Evolutionary conservation across 2,797 vertebrate species (phyloP).

Genomic region (Myioborus melanocephalus): DNA sequence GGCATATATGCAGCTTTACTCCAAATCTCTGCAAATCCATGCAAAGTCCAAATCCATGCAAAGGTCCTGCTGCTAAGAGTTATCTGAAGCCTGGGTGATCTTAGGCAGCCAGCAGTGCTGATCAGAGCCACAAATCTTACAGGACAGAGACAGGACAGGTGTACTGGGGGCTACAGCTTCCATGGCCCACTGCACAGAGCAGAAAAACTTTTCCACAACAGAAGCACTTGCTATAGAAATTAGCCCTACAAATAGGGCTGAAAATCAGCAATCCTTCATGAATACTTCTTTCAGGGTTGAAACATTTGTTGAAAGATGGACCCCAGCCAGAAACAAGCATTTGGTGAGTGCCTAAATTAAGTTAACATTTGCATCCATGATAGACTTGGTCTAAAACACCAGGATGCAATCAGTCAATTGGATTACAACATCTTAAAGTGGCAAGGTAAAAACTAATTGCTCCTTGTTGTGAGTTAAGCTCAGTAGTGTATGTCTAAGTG

Average conservation of each 20-base stretch:
- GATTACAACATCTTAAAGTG: constrained; percentile 37
- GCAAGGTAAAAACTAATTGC: constrained; percentile 23
- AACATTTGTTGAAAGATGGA: constrained; percentile 54
- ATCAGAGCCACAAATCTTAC: background rate
- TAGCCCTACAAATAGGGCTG: background rate
- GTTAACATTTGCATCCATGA: constrained; percentile 50
- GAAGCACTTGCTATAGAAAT: background rate
- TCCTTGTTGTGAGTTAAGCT: background rate
- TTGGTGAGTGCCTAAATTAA: constrained; percentile 57
- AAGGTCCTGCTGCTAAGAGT: constrained; percentile 10
- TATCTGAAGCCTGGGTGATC: background rate
- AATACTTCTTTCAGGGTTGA: constrained; percentile 20
- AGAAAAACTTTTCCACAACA: background rate
- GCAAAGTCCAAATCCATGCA: background rate
- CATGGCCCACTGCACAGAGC: background rate
- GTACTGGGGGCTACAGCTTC: rapidly evolving
- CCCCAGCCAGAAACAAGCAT: constrained; percentile 36
- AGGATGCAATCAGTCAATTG: constrained; percentile 24
- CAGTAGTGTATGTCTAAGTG: background rate
- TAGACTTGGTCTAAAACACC: constrained; percentile 57
- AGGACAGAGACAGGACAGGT: background rate
- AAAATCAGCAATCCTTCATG: constrained; percentile 34
- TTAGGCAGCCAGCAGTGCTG: background rate
- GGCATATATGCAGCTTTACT: background rate
- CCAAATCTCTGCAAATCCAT: constrained; percentile 24